A percentile compares a stretch with the other conserved stretches of the same genome.
These are phyloP conservation scores for Streptopelia turtur DNA, from an alignment of 2,797 vertebrate genomes.

Conservation along the genomic window DNA sequence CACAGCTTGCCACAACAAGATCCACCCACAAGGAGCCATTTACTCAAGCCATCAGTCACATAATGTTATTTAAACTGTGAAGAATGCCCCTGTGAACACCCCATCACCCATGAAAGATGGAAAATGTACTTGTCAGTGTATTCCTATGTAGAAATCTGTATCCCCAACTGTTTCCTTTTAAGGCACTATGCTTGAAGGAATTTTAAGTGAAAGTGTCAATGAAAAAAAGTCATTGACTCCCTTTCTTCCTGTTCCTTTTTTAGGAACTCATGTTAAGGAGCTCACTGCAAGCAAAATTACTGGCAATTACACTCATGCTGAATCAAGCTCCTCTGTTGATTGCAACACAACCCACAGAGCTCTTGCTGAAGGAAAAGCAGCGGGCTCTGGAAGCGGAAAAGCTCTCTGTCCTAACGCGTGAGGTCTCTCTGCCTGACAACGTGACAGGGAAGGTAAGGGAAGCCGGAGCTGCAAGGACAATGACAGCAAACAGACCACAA, in stretches of 20 bases:
- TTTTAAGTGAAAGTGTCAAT: neutral
- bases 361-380: neutral
- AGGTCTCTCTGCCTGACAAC: conserved; percentile 39
- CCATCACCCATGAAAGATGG: neutral
- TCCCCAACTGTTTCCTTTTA: neutral
- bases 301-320: neutral
- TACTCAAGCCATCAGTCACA: neutral
- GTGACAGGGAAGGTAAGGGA: conserved; percentile 30
- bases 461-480: conserved; percentile 20
- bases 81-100: neutral
- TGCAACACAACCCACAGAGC: neutral
- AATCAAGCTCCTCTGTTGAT: neutral
- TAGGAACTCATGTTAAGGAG: neutral
- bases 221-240: neutral
- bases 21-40: neutral
- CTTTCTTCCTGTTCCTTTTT: neutral
- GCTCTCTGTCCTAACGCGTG: conserved; percentile 20
- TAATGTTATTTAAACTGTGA: neutral
- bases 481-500: conserved; percentile 71
- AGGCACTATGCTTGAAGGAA: neutral
- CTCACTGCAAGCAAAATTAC: neutral
- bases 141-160: neutral
- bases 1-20: neutral
- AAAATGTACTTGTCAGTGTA: neutral
- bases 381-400: conserved; percentile 25